Evolutionary conservation across 2,113 vertebrate species (phyloP).

Genomic region (Eolophus roseicapilla): DNA sequence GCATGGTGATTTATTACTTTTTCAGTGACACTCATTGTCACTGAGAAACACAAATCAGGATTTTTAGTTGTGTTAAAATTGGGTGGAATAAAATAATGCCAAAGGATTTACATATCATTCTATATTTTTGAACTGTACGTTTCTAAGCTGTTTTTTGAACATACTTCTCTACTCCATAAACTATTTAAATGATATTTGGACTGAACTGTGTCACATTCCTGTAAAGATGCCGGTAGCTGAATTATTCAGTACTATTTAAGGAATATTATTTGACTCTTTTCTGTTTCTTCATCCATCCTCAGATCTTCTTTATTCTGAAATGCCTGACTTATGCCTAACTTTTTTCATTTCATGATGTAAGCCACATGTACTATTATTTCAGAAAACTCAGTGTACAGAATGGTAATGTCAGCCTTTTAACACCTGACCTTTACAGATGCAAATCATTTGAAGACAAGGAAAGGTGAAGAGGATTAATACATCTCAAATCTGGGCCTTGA

Average conservation of each 20-base stretch:
- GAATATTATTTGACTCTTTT: not conserved
- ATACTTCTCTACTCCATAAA: not conserved
- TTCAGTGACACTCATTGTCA: not conserved
- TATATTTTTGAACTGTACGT: not conserved
- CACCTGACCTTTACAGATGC: not conserved
- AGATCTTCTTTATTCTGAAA: not conserved
- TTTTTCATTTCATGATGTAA: not conserved
- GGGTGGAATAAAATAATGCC: not conserved
- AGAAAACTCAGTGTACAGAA: not conserved
- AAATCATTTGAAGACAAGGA: not conserved
- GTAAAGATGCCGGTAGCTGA: not conserved
- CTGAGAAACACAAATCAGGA: not conserved
- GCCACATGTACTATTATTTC: not conserved
- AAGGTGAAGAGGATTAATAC: not conserved
- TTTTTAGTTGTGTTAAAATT: not conserved
- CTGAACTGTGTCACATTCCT: slow-evolving; percentile 19
- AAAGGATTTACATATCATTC: not conserved
- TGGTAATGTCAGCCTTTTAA: not conserved
- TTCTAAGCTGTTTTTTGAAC: not conserved
- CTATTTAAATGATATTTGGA: not conserved
- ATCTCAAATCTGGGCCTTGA: not conserved
- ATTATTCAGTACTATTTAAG: not conserved
- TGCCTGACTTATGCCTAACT: not conserved
- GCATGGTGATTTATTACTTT: not conserved
- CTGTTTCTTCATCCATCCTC: not conserved